Conservation (phyloP, 2,113 vertebrate species). For the Neomonachus schauinslandi region DNA sequence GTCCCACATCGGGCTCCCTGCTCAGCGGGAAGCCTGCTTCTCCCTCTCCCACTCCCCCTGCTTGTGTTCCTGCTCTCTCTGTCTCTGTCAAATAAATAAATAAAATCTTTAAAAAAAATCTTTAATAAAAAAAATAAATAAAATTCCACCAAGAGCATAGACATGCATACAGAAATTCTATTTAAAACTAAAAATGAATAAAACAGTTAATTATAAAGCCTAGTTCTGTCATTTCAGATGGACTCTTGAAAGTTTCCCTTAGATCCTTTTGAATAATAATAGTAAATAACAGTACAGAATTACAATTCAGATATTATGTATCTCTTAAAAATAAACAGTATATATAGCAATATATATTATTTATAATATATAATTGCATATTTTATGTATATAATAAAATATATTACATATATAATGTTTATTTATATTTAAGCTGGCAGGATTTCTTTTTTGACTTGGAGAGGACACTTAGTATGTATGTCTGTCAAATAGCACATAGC, state of each 20-base stretch:
- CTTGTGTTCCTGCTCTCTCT: too few relatives aligned
- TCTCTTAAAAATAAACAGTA: conserved; percentile 15
- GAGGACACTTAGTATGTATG: background rate
- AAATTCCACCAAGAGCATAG: background rate
- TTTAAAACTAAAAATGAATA: conserved; percentile 44
- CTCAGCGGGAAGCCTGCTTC: too few relatives aligned
- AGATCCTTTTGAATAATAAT: background rate
- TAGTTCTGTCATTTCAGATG: conserved; percentile 1
- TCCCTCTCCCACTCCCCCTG: too few relatives aligned
- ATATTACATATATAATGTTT: background rate
- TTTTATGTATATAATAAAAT: background rate
- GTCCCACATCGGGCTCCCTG: too few relatives aligned
- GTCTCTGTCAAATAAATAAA: too few relatives aligned
- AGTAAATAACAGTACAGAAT: background rate
- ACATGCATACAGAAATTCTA: background rate
- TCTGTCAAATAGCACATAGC: background rate
- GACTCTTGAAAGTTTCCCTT: conserved; percentile 1
- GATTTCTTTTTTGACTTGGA: conserved; percentile 42
- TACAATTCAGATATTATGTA: conserved; percentile 42
- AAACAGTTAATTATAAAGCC: background rate
- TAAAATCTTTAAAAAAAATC: too few relatives aligned
- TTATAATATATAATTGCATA: background rate
- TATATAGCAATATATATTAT: background rate
- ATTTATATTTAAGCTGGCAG: background rate
- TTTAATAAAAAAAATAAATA: background rate